A percentile compares a stretch with the other conserved stretches of the same genome.
Conservation (phyloP, 92 coral and sea anemone species). For the Ricordea florida region DNA sequence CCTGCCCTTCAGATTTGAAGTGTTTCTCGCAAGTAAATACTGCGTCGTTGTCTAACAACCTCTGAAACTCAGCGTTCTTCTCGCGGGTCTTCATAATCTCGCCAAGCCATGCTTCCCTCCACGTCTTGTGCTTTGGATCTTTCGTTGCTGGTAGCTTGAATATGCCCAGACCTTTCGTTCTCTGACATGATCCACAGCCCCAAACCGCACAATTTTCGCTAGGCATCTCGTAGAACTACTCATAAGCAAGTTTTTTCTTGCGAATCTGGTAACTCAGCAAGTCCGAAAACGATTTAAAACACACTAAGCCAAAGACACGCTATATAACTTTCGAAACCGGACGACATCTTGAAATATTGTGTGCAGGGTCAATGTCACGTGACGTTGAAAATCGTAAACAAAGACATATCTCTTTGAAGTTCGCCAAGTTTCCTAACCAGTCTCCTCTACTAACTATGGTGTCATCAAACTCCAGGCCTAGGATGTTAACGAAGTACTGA, state of each 20-base stretch:
- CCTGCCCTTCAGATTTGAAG: slow-evolving; percentile 41
- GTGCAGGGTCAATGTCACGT: slow-evolving; percentile 59
- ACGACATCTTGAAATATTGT: slow-evolving; percentile 34
- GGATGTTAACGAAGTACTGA: slow-evolving; percentile 32
- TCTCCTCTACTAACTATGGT: slow-evolving; percentile 39
- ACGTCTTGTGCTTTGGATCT: slow-evolving; percentile 26
- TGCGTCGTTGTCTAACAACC: slow-evolving; percentile 24
- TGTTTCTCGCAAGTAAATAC: slow-evolving; percentile 57
- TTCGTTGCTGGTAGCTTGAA: slow-evolving; percentile 44
- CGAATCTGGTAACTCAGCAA: too few relatives aligned
- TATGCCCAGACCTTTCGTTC: slow-evolving; percentile 54
- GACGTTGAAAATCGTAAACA: slow-evolving; percentile 17
- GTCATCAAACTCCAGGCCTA: slow-evolving; percentile 19
- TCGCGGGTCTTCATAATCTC: slow-evolving; percentile 53
- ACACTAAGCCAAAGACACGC: background rate
- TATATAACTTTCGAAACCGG: background rate
- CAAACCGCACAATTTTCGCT: slow-evolving; percentile 62
- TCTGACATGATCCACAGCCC: slow-evolving; percentile 57
- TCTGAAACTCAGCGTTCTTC: slow-evolving; percentile 36
- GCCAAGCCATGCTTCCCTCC: slow-evolving; percentile 38
- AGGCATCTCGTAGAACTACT: slow-evolving; percentile 39
- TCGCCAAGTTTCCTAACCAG: slow-evolving; percentile 62
- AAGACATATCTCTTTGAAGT: slow-evolving; percentile 43
- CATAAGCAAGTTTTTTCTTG: background rate
- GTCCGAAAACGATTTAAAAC: background rate